Evolutionary conservation across 2,888 invertebrate genomes (phyloP), one percentile per base, ranked within the genome.

Genomic region (Hesperia comma): DNA sequence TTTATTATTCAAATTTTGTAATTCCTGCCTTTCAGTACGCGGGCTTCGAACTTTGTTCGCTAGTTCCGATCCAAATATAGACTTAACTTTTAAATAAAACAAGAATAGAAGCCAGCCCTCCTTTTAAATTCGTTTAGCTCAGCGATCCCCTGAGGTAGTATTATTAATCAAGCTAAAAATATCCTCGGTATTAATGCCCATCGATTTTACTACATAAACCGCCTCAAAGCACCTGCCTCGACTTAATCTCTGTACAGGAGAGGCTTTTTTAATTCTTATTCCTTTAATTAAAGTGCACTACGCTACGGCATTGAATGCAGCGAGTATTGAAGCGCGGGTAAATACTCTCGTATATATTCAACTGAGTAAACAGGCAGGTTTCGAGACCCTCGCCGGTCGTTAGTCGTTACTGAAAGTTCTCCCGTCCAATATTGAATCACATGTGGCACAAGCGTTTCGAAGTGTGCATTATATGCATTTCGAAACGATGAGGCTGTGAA

Each of bases 401-500:
- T 77, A 26, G 26, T 37, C 75, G 80, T 74, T 77, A 74, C 69
- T 51, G 51, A 72, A 63, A 75, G 70, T 69, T 70, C 33, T 66
- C 63, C 63, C 53, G 60, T 61, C 63, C 61, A 66, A 61, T 61
- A 57, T 57, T 43, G 55, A 63, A 69, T 33, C 56, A 64, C 67
- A 72, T 66, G 71, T 69, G 66, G 43, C 46, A 33, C 10, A 51
- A 57, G 57, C 17, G 60, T 66, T 54, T 58, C 68, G 57, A 55
- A 33, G 54, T 67, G 61, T 92, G 91, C 91, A 90, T 89, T 92
- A 82, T 90, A 90, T 92, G 89, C 91, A 89, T 92, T 92, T 92
- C 92, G 92, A 88, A 88, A 92, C 85, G 90, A 87, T 87, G 88
- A 90, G 87, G 85, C 87, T 87, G 84, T 87, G 90, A 86, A 86